A percentile compares a stretch with the other conserved stretches of the same genome.
These are phyloP conservation scores for Neuroterus valhalla DNA, from an alignment of 1,140 invertebrate genomes.

Conservation along the genomic window DNA sequence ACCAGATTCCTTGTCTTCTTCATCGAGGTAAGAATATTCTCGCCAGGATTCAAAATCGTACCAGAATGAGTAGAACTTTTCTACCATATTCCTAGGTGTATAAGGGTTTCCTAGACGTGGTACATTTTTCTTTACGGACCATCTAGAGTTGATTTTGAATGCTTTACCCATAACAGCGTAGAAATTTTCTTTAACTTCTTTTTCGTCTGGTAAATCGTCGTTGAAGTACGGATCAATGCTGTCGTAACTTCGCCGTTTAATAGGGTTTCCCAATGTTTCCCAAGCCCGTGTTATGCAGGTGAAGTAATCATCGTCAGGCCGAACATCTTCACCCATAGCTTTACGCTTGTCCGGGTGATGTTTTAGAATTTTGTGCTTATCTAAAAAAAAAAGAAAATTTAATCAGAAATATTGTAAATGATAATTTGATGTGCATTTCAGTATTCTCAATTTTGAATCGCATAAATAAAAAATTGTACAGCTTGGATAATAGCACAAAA, in stretches of 20 bases:
- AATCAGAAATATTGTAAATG: too few relatives aligned
- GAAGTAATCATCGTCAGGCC: conserved; percentile 95
- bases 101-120: conserved; percentile 82
- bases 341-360: conserved; percentile 99
- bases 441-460: conserved; percentile 33
- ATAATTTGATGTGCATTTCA: conserved; percentile 5
- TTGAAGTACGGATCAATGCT: conserved; percentile 97
- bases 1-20: conserved; percentile 98
- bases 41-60: conserved; percentile 99
- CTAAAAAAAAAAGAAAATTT: conserved; percentile 68
- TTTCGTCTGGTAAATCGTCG: conserved; percentile 87
- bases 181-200: conserved; percentile 89
- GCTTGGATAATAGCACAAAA: neutral
- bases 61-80: conserved; percentile 94
- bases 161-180: conserved; percentile 86
- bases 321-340: conserved; percentile 88
- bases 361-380: conserved; percentile 90
- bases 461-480: too few relatives aligned
- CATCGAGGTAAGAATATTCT: conserved; percentile 99
- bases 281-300: conserved; percentile 99
- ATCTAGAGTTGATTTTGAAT: conserved; percentile 91
- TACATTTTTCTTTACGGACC: conserved; percentile 92
- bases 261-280: conserved; percentile 89
- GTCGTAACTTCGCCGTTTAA: conserved; percentile 93
- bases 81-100: conserved; percentile 83